Base-by-base conservation (phyloP, 1,140 invertebrate species). In the Penaeus japonicus region DNA sequence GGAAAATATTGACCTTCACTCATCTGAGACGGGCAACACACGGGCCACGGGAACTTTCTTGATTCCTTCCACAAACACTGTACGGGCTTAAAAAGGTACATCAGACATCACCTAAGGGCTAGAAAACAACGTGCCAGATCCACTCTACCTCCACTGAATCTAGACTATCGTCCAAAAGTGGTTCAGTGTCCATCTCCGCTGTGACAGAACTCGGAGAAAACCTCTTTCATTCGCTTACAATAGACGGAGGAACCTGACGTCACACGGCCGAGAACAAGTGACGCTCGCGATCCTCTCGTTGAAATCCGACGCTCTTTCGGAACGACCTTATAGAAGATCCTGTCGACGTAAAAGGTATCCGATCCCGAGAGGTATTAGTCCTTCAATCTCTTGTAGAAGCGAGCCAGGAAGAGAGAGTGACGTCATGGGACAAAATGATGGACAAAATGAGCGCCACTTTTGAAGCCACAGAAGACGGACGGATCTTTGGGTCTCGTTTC, bases 1-100 rank as follows among this genome's bases (percentile, higher is more conserved):
- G 87, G 57, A 73, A 88, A 88, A 88, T 88, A 88, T 88, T 88
- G 87, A 88, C 87, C 87, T 88, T 88, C 87, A 83, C 87, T 75
- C 55, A 82, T 75, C 59, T 87, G 79, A 82, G 70, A 87, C 65
- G 59, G 22, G 54, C 73, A 30, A 35, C 53, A 82, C 53, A 87
- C 65, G 47, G 32, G 73, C 73, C 73, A 39, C 53, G 73, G 35
- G 24, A 57, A 55, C 70, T 78, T 18, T 17, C 70, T 4, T 30
- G 27, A 32, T 18, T 27, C 27, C 20, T 18, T 24, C 70, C 70
- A 1, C 18, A 18, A 0, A 27, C 70, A 4, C 0, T 27, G 4
- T 24, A 12, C 70, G 4, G 70, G 27, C 70, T 7, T 17, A 0
- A 18, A 73, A 73, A 27, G 70, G 27, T 15, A 30, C 24, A 47